Base-by-base conservation (phyloP, 2,888 invertebrate genomes). In the Harpagoxenus sublaevis region DNA sequence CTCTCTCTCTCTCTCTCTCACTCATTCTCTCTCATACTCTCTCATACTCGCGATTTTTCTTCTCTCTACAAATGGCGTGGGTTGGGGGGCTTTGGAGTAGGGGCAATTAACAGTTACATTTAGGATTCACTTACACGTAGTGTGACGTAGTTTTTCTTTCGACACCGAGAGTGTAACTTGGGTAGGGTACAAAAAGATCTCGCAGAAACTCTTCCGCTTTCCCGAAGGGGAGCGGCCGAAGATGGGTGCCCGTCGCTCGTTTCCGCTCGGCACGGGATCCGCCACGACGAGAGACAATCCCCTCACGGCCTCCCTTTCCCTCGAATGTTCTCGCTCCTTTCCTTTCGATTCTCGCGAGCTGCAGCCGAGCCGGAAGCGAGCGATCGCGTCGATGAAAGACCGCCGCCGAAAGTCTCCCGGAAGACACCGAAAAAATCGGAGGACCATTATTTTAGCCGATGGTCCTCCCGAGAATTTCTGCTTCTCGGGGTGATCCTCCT, bases 1-100 rank as follows among this genome's bases (percentile, higher is more conserved):
- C 60, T 48, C 55, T 95, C 95, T 95, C 95, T 95, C 94, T 95
- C 89, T 84, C 90, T 89, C 83, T 71, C 73, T 51, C 53, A 51
- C 12, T 85, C 66, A 31, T 42, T 62, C 62, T n/a, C 57, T 45
- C 53, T 18, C 45, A 62, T 28, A 63, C 62, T n/a, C 57, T 45
- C 53, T 18, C 45, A 62, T 28, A 63, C 65, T 45, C 31, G 5
- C 48, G 12, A 51, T 18, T 23, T 87, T 88, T 87, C 86, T 88
- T 89, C 87, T 91, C 92, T 91, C 92, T 92, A 91, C 90, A 91
- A 92, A 89, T 90, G 90, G 84, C 66, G 86, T 89, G 88, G 88
- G 85, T 85, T 86, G 85, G 89, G 88, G 86, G 89, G 89, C 71
- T 81, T 88, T 75, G 86, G 90, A 87, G 86, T 89, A 87, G 88